These are phyloP conservation scores for Limnephilus lunatus DNA, from an alignment of 2,888 invertebrate genomes.

Conservation along the genomic window DNA sequence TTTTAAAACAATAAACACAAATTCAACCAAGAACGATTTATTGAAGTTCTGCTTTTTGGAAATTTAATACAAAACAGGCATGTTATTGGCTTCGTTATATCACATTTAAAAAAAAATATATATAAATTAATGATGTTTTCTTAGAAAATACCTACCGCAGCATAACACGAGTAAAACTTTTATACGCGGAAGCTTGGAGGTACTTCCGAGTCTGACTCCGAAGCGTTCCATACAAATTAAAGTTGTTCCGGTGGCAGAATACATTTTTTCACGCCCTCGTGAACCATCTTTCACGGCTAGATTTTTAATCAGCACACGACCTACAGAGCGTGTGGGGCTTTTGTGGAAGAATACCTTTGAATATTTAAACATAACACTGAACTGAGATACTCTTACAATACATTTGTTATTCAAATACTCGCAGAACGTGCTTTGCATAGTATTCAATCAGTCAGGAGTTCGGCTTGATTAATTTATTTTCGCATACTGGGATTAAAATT, in stretches of 20 bases:
- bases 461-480: background rate
- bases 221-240: background rate
- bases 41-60: no score
- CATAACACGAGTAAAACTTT: background rate
- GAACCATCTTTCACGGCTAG: constrained; percentile 12
- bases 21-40: no score
- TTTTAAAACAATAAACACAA: no score
- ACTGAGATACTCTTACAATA: constrained; percentile 22
- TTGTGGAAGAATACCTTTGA: constrained; percentile 39
- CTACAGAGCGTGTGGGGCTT: constrained; percentile 36
- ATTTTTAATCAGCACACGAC: constrained; percentile 38
- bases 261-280: constrained; percentile 16
- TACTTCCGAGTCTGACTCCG: background rate
- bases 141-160: background rate
- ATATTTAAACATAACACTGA: constrained; percentile 29
- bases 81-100: background rate
- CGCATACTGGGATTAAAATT: background rate
- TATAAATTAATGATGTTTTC: background rate
- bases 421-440: constrained; percentile 20
- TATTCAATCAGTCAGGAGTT: constrained; percentile 32
- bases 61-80: no score
- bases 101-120: background rate
- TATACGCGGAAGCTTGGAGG: background rate
- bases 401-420: constrained; percentile 36
- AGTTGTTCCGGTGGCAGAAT: background rate